Evolutionary conservation across 2,113 vertebrate species (phyloP), one percentile per base, ranked within the genome.

Genomic region (Vireo altiloquus): DNA sequence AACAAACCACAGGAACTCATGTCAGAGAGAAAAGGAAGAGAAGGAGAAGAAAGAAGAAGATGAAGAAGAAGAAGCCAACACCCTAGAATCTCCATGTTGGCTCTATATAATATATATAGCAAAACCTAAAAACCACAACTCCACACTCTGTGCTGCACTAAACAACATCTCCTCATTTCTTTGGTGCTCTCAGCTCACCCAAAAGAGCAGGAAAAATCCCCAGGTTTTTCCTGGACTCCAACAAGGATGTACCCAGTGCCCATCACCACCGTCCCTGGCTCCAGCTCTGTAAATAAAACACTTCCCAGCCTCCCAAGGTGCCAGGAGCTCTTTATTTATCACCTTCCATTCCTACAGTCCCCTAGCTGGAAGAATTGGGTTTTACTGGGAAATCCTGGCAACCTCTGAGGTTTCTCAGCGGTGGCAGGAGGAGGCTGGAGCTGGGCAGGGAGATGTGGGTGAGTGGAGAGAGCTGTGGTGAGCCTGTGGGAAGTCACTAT

Each of bases 401-500:
- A 61, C 71, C 83, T 54, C 84, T 96, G 94, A 33, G 23, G 49
- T 81, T 94, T 92, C 93, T 75, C 53, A 64, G 91, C 28, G 7
- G 42, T 39, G 79, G 82, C 77, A 94, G 80, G 61, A 86, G 93
- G 89, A 87, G 60, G 59, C 44, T 87, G 10, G 18, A 93, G 92
- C 76, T 2, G 42, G 84, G 83, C 89, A 81, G 82, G 84, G 81
- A 89, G 76, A 28, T 74, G 87, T 47, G 33, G 68, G 87, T 93
- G 68, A 60, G 78, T 30, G 10, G 82, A 83, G 47, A 92, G 57
- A 63, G 7, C 61, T 87, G 87, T 84, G 93, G 66, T 69, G 81
- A 86, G 95, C 79, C 94, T 81, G 87, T 78, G 88, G 90, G 88
- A 97, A 92, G 96, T 98, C 94, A 96, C 97, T 98, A 97, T 97